phyloP scores from a whole-genome alignment of 2,797 vertebrate species.

The Falco peregrinus region DNA sequence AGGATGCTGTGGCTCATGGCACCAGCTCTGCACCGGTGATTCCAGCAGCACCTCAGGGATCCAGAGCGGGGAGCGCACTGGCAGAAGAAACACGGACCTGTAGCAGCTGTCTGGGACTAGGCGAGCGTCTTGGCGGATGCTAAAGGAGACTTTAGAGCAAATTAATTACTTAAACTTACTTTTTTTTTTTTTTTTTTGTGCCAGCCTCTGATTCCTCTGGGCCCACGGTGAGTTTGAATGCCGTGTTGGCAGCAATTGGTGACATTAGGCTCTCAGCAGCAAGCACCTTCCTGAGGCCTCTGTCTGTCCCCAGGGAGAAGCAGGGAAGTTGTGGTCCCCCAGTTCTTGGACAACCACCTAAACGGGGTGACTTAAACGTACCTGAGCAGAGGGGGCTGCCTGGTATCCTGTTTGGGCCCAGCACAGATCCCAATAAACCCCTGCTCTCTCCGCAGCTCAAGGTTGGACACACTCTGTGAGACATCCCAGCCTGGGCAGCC shows the following conservation, averaged over 20 bases:
- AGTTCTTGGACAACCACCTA: neutral
- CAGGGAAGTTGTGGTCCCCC: neutral
- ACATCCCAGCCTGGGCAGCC: neutral
- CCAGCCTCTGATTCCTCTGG: neutral
- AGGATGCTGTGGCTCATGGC: neutral
- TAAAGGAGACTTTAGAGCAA: neutral
- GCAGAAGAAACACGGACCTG: neutral
- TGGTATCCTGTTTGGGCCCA: no score
- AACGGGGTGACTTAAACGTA: accelerated
- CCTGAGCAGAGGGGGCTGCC: neutral
- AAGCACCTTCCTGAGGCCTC: neutral
- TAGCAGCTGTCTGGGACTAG: neutral
- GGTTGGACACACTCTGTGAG: neutral
- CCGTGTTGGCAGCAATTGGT: neutral
- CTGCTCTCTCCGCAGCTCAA: constrained; percentile 18
- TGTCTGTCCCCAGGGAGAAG: accelerated
- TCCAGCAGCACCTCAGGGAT: neutral
- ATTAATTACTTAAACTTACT: neutral
- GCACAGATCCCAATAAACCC: neutral
- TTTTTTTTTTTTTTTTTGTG: neutral
- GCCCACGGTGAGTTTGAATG: neutral
- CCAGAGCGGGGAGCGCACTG: accelerated
- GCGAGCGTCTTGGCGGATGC: accelerated
- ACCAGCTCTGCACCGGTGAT: neutral
- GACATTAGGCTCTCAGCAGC: accelerated